A percentile compares a stretch with the other conserved stretches of the same genome.
These are phyloP conservation scores for Morpho deidamia DNA, from an alignment of 2,888 invertebrate genomes.

Conservation along the genomic window DNA sequence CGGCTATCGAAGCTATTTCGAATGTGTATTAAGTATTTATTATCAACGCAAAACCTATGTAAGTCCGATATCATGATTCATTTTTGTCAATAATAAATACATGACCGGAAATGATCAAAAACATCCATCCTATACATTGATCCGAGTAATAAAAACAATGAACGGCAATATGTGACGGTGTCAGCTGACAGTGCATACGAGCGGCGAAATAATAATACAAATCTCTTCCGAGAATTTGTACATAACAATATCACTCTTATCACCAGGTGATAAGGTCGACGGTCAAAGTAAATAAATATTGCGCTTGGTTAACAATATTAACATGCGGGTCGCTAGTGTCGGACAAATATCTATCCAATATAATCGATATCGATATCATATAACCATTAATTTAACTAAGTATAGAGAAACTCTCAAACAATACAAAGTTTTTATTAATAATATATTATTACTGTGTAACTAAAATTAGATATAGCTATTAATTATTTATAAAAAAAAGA, in stretches of 20 bases:
- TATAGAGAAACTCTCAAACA: too few species aligned
- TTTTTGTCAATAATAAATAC: too few species aligned
- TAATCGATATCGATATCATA: slow-evolving; percentile 30
- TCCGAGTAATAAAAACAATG: slow-evolving; percentile 9
- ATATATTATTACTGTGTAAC: too few species aligned
- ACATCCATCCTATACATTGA: slow-evolving; percentile 14
- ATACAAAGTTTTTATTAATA: too few species aligned
- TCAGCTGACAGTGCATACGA: slow-evolving; percentile 25
- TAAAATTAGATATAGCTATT: too few species aligned
- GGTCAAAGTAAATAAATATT: slow-evolving; percentile 28
- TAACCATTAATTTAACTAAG: not conserved
- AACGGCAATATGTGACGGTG: slow-evolving; percentile 18
- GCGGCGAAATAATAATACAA: slow-evolving; percentile 19
- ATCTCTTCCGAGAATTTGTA: not conserved
- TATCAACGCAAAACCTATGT: too few species aligned
- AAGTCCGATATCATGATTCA: too few species aligned
- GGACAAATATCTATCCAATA: slow-evolving; percentile 14
- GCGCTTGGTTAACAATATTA: slow-evolving; percentile 32
- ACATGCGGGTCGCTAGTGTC: slow-evolving; percentile 44
- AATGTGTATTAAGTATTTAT: too few species aligned
- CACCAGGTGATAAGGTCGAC: slow-evolving; percentile 7
- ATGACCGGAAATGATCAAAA: slow-evolving; percentile 1
- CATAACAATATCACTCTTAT: slow-evolving; percentile 12
- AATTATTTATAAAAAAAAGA: too few species aligned
- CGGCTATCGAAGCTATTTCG: too few species aligned